Base-by-base conservation (phyloP, 2,113 vertebrate species). In the Podilymbus podiceps region DNA sequence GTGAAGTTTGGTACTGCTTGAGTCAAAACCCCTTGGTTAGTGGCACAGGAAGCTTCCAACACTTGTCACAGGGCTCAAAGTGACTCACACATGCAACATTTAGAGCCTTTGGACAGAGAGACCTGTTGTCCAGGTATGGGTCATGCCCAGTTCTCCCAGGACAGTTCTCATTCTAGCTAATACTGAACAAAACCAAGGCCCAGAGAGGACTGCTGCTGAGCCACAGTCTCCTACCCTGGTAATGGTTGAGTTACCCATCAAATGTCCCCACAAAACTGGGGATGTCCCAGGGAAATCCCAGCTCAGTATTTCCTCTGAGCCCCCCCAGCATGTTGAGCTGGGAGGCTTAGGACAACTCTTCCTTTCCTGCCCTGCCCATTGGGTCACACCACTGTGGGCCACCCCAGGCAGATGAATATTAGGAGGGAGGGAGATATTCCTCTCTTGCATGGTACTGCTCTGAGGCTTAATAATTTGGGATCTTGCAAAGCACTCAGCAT, bases 61-160 rank as follows among this genome's bases (percentile, higher is more conserved):
- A 22, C 3, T 1, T 0, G 22, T 12, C 55, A 30, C 25, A 14
- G 64, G 44, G 69, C 52, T 87, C 1, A 0, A 63, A 63, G 52
- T 8, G 5, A 33, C 35, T 83, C 79, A 28, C 0, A 2, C 27
- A 4, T 4, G 31, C 40, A 47, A 31, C 0, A 0, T 47, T 44
- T 10, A 44, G 55, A 91, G 77, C 35, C 40, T 31, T 38, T 16
- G 18, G 46, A 31, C 56, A 92, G 52, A 60, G 22, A 76, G n/a
- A 9, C 28, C 21, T 81, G 25, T 42, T 53, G 75, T 67, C 56
- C 60, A 90, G 80, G 46, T 56, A 24, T 5, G 42, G 18, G 18
- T 21, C 21, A 12, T 31, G 33, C n/a, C 35, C 9, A 2, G 31
- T 68, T 75, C 60, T 55, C 47, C 73, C 40, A 75, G 66, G 30